A percentile compares a stretch with the other conserved stretches of the same genome.
Conservation (phyloP, 92 coral and sea anemone genomes). For the Diadumene lineata region DNA sequence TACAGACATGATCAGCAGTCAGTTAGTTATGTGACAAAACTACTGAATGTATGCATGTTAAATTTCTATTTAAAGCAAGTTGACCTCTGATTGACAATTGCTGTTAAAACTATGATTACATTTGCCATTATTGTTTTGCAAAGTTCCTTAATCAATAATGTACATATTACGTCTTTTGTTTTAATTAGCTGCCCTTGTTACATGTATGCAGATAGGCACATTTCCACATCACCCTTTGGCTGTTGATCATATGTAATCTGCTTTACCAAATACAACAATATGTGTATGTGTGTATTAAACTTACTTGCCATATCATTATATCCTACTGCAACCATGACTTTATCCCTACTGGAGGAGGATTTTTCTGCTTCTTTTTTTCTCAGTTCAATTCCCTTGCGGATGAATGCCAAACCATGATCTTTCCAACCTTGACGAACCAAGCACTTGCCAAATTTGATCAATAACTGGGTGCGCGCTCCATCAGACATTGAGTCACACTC, state of each 20-base stretch:
- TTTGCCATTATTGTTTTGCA: too few relatives aligned
- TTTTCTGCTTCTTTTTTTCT: not conserved
- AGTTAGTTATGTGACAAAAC: too few relatives aligned
- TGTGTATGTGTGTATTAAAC: not conserved
- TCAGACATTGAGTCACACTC: not conserved
- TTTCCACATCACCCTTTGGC: too few relatives aligned
- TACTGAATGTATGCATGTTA: too few relatives aligned
- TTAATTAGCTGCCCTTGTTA: too few relatives aligned
- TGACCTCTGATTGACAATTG: not conserved
- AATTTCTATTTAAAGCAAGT: not conserved
- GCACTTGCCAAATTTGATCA: conserved; percentile 23
- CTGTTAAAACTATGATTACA: too few relatives aligned
- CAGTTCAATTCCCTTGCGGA: conserved; percentile 7
- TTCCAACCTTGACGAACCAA: conserved; percentile 12
- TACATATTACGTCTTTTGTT: too few relatives aligned
- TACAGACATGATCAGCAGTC: too few relatives aligned
- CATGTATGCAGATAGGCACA: too few relatives aligned
- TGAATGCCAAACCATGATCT: conserved; percentile 13
- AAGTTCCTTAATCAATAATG: too few relatives aligned
- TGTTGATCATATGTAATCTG: too few relatives aligned
- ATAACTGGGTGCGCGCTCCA: conserved; percentile 31
- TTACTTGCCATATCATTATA: conserved; percentile 33
- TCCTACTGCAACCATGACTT: conserved; percentile 26
- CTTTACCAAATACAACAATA: too few relatives aligned
- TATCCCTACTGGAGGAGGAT: not conserved